These are phyloP conservation scores for Drosophila falleni DNA, from an alignment of 2,888 invertebrate species.

Conservation along the genomic window DNA sequence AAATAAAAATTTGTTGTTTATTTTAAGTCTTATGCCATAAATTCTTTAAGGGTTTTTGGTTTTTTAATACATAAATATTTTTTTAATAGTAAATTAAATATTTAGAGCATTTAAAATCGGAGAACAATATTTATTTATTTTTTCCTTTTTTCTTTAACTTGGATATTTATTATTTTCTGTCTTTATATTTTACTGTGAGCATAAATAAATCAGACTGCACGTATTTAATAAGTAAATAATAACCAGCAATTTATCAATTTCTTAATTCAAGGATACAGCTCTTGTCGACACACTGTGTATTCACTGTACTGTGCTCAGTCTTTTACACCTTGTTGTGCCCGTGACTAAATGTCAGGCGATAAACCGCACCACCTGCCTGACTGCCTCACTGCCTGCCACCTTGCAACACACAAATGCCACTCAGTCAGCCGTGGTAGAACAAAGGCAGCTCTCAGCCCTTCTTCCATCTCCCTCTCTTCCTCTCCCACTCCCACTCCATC, in stretches of 20 bases:
- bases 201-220: too few species aligned
- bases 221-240: background rate
- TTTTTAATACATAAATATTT: too few species aligned
- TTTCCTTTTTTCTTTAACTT: too few species aligned
- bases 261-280: background rate
- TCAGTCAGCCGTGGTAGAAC: constrained; percentile 56
- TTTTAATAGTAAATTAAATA: too few species aligned
- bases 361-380: constrained; percentile 5
- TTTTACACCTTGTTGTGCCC: constrained; percentile 43
- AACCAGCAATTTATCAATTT: background rate
- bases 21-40: too few species aligned
- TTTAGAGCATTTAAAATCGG: too few species aligned
- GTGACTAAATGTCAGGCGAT: constrained; percentile 31
- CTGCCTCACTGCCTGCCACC: background rate
- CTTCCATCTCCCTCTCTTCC: background rate
- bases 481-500: background rate
- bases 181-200: too few species aligned
- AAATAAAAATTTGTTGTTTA: too few species aligned
- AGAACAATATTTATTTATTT: too few species aligned
- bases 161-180: too few species aligned
- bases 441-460: constrained; percentile 31
- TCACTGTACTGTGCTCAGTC: constrained; percentile 16
- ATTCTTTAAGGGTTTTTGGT: too few species aligned
- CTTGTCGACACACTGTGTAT: background rate
- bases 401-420: constrained; percentile 15